Base-by-base conservation (phyloP, 1,140 invertebrate genomes). In the Campoletis sonorensis region DNA sequence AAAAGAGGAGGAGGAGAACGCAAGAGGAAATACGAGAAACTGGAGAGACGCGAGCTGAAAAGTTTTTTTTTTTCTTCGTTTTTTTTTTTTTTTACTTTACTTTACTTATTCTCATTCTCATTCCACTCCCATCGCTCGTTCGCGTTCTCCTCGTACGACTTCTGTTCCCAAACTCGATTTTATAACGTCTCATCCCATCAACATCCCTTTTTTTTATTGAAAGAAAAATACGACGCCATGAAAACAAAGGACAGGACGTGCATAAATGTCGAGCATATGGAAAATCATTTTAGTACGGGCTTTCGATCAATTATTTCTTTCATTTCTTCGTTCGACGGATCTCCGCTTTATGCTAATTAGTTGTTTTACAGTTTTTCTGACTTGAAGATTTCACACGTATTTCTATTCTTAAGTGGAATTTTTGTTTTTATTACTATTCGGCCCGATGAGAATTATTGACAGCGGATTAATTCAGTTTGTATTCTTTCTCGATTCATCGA, bases 21-120 rank as follows among this genome's bases (percentile, higher is more conserved):
- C 72, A 49, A 51, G 72, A 82, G 80, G 84, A 87, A 87, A 89
- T 87, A 86, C 86, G 85, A 84, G 85, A 85, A 88, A 88, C 81
- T 83, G 72, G 72, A 72, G 70, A 72, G 70, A 45, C 37, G 70
- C 49, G 70, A 75, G 45, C 40, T 54, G 72, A 75, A 75, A 75
- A 75, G 40, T 75, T 75, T 75, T 75, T 54, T 51, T 54, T 54
- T 18, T 75, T 30, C 16, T 26, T 54, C 30, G 54, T 72, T 15
- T 82, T 81, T 84, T n/a, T n/a, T n/a, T n/a, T n/a, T 80, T 78
- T 68, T 77, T 64, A 82, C 86, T 83, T 84, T 82, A 81, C 30
- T n/a, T 54, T 67, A 58, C 54, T 27, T 27, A 27, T 67, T 70
- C 16, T 18, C 21, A 30, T 33, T 33, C 61, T 27, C 51, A 54